phyloP scores from a whole-genome alignment of 2,113 vertebrate genomes.

The Lepus americanus region DNA sequence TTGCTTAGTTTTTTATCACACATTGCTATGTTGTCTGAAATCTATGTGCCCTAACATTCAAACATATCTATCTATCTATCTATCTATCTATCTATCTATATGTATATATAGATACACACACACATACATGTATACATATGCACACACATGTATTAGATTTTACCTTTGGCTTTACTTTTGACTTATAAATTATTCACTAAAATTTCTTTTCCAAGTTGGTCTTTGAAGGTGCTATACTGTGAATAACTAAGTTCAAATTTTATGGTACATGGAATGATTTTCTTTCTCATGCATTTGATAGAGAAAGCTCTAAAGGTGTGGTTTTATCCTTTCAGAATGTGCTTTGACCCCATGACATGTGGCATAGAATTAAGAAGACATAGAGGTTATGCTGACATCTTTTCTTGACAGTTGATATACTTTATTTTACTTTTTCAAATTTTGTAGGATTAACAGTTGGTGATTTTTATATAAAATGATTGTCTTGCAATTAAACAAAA shows the following conservation, averaged over 20 bases:
- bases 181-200: slow-evolving; percentile 82
- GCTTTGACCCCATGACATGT: slow-evolving; percentile 39
- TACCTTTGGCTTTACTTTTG: slow-evolving; percentile 80
- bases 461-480: background rate
- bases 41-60: slow-evolving; percentile 53
- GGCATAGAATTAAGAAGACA: slow-evolving; percentile 52
- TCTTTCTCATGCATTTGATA: slow-evolving; percentile 72
- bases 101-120: slow-evolving; percentile 24
- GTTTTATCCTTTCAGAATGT: slow-evolving; percentile 58
- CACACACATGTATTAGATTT: slow-evolving; percentile 15
- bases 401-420: background rate
- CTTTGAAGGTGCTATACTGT: slow-evolving; percentile 75
- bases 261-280: slow-evolving; percentile 59
- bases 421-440: slow-evolving; percentile 42
- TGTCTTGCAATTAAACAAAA: slow-evolving; percentile 41
- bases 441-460: background rate
- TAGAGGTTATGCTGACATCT: slow-evolving; percentile 32
- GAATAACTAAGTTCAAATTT: slow-evolving; percentile 77
- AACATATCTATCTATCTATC: background rate
- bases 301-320: slow-evolving; percentile 67
- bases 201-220: slow-evolving; percentile 73
- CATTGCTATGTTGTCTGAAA: slow-evolving; percentile 68
- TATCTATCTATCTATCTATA: background rate
- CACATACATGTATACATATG: background rate
- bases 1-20: slow-evolving; percentile 55